Conservation (phyloP, 2,113 vertebrate genomes). For the Cyprinodon tularosa region DNA sequence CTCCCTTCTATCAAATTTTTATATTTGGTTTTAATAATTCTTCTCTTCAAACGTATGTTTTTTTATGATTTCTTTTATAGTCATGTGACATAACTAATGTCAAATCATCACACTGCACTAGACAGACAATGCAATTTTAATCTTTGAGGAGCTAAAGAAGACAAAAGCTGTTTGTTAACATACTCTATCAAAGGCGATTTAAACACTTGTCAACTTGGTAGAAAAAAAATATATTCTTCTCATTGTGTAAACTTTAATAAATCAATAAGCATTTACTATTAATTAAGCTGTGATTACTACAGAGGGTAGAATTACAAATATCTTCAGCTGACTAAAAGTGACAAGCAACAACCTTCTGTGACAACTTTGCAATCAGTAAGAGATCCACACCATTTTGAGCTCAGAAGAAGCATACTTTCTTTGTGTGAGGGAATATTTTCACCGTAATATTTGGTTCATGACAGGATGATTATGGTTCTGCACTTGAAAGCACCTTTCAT, state of each 20-base stretch:
- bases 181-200: not conserved
- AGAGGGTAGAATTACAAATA: slow-evolving; percentile 29
- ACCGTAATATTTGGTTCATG: slow-evolving; percentile 42
- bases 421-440: slow-evolving; percentile 42
- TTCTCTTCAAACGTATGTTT: too few relatives aligned
- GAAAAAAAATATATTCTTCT: not conserved
- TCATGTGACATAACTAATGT: too few relatives aligned
- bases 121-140: too few relatives aligned
- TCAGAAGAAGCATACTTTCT: slow-evolving; percentile 33
- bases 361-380: slow-evolving; percentile 62
- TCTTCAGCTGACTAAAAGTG: slow-evolving; percentile 49
- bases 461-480: slow-evolving; percentile 67
- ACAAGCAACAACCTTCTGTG: slow-evolving; percentile 35
- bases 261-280: slow-evolving; percentile 7
- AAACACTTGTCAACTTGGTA: not conserved
- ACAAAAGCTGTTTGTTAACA: not conserved
- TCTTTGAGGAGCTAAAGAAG: not conserved
- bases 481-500: slow-evolving; percentile 59
- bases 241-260: slow-evolving; percentile 7
- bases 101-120: too few relatives aligned
- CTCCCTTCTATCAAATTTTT: too few relatives aligned
- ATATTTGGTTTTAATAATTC: too few relatives aligned
- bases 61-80: too few relatives aligned
- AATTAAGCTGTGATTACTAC: not conserved
- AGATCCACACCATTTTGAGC: slow-evolving; percentile 45